Base-by-base conservation (phyloP, 1,140 invertebrate genomes). In the Scylla paramamosain region DNA sequence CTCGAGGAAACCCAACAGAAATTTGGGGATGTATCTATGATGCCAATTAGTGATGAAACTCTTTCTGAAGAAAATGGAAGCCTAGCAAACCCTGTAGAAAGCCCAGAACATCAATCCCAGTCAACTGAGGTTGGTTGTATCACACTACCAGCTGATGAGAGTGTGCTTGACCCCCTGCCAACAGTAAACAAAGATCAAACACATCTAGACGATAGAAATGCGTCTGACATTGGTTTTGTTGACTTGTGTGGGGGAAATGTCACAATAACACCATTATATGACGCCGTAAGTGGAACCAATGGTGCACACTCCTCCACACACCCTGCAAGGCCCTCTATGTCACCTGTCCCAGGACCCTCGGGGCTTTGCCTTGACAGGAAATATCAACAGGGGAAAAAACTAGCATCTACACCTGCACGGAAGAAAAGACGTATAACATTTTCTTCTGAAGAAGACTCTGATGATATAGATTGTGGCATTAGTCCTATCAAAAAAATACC, bases 321-420 rank as follows among this genome's bases (percentile, higher is more conserved):
- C 16, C 89, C 32, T 31, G 16, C 89, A 91, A 6, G 89, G 89
- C 89, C 89, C 1, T 91, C 89, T 45, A 91, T n/a, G 32, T 91
- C 89, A 91, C 28, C 89, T 91, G 89, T 91, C 46, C 32, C 89
- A 91, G 89, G 89, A 31, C 89, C 89, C 89, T 91, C 89, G 16
- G n/a, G 0, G n/a, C 14, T 39, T 39, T 39, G 1, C 39, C 39
- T 39, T 39, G 39, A 39, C 39, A 39, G 39, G 39, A 39, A 39
- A 1, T 39, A 6, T 39, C 39, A 39, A 39, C 39, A 39, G 1
- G 39, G 39, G 39, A 39, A 39, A 39, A 39, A 59, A 12, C 52
- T 59, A 59, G 1, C 52, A 20, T 59, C 52, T 59, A 20, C 52
- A 59, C 20, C 20, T 59, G 52, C 20, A 12, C 52, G 0, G 52